Evolutionary conservation across 2,113 vertebrate genomes (phyloP), one percentile per base, ranked within the genome.

Genomic region (Ochotona curzoniae): DNA sequence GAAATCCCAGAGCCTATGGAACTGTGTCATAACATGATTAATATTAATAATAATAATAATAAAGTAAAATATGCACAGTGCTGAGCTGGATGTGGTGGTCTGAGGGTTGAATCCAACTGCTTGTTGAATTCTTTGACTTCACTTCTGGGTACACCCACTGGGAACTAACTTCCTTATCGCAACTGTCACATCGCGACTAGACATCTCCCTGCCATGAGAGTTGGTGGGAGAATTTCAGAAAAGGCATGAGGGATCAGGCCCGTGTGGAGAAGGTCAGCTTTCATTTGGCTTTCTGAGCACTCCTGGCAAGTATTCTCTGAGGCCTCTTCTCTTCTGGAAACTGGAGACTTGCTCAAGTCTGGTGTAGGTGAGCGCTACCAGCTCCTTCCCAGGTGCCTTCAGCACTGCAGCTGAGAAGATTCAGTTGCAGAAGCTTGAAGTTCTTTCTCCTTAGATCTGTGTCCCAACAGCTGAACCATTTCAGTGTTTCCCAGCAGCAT

Each of bases 141-240:
- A 28, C 32, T 28, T 32, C 60, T 23, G 21, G 4, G 47, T 1
- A 0, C 32, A 28, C 32, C 1, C 17, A 17, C 8, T 21, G n/a
- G n/a, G 14, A 17, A 28, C 44, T 5, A 73, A n/a, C 38, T 64
- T 12, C 17, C 51, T 18, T 15, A 5, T 47, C 57, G 5, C 3
- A 1, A 15, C 11, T 28, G 3, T 38, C 7, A 6, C 17, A 67
- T 57, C 61, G 8, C 1, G n/a, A 69, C 81, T 51, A 17, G 30
- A 14, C 5, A 25, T 91, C 30, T 69, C 60, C 30, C 44, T 70
- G 0, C 49, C 66, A 20, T 38, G 20, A 26, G 84, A 84, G 66
- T 11, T 1, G 18, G 9, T 0, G 4, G 73, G 54, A 64, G 26
- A 26, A 12, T 9, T 35, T 76, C 0, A 0, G 28, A 70, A 15